These are phyloP conservation scores for Chionodraco myersi DNA, from an alignment of 2,113 vertebrate genomes.

Conservation along the genomic window DNA sequence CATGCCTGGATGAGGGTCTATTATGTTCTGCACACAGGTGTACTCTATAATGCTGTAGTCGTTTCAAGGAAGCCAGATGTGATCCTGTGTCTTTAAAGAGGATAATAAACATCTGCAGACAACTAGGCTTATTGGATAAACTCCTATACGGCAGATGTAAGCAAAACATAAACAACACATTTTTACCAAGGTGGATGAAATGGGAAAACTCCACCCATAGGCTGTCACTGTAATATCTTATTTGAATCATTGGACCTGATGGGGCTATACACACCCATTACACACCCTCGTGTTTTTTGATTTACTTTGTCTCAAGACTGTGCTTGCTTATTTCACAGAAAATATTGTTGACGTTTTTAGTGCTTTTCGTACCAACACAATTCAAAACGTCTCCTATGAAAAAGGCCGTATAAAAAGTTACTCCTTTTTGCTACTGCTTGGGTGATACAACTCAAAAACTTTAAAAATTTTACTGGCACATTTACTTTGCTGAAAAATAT, in stretches of 20 bases:
- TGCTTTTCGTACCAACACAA: neutral
- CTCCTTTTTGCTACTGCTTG: neutral
- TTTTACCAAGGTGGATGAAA: neutral
- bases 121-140: neutral
- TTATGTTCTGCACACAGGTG: neutral
- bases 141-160: neutral
- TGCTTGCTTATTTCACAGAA: neutral
- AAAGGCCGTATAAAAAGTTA: too few relatives aligned
- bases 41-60: neutral
- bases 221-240: too few relatives aligned
- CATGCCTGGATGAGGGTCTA: too few relatives aligned
- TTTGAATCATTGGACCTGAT: too few relatives aligned
- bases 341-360: neutral
- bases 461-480: neutral
- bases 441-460: neutral
- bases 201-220: too few relatives aligned
- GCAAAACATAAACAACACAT: neutral
- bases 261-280: too few relatives aligned
- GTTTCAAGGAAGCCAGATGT: neutral
- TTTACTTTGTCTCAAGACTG: neutral
- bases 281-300: neutral
- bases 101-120: neutral
- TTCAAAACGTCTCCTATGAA: too few relatives aligned
- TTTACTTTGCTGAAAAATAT: too few relatives aligned
- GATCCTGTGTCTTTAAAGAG: slow-evolving; percentile 2